phyloP scores from a whole-genome alignment of 2,888 invertebrate species.

The Eudasyphora cyanicolor region DNA sequence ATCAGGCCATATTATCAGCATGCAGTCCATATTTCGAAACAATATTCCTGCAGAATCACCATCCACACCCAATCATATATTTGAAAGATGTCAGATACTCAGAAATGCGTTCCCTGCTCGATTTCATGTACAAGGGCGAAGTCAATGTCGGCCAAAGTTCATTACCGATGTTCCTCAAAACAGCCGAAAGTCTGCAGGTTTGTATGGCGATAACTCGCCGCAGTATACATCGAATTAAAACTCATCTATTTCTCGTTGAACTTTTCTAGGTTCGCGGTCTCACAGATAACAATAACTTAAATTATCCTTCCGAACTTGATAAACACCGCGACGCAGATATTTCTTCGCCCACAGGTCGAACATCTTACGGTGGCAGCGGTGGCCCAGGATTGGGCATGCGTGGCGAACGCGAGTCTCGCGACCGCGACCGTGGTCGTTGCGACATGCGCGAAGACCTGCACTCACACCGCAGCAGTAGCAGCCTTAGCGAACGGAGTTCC shows the following conservation, averaged over 20 bases:
- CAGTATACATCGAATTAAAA: neutral
- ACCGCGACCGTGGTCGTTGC: slow-evolving; percentile 73
- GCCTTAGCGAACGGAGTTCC: slow-evolving; percentile 76
- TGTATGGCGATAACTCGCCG: slow-evolving; percentile 28
- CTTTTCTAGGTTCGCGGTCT: slow-evolving; percentile 85
- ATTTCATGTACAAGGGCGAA: slow-evolving; percentile 96
- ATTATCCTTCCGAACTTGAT: slow-evolving; percentile 79
- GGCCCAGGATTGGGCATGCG: slow-evolving; percentile 72
- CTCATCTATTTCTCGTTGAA: neutral
- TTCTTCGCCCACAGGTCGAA: slow-evolving; percentile 76
- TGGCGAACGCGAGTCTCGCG: slow-evolving; percentile 76
- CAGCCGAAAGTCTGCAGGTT: slow-evolving; percentile 94
- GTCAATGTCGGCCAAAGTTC: slow-evolving; percentile 95
- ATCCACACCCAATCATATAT: slow-evolving; percentile 95
- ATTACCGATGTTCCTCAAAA: slow-evolving; percentile 94
- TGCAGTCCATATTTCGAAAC: slow-evolving; percentile 97
- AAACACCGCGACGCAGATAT: slow-evolving; percentile 79
- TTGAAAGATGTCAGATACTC: slow-evolving; percentile 94
- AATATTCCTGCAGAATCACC: slow-evolving; percentile 92
- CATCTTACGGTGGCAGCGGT: slow-evolving; percentile 64
- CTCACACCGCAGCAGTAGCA: slow-evolving; percentile 78
- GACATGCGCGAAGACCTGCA: slow-evolving; percentile 77
- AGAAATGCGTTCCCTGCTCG: slow-evolving; percentile 93
- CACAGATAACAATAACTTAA: slow-evolving; percentile 89
- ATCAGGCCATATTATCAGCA: slow-evolving; percentile 95